phyloP scores from a whole-genome alignment of 2,888 invertebrate genomes.

The Drosophila diplacantha region DNA sequence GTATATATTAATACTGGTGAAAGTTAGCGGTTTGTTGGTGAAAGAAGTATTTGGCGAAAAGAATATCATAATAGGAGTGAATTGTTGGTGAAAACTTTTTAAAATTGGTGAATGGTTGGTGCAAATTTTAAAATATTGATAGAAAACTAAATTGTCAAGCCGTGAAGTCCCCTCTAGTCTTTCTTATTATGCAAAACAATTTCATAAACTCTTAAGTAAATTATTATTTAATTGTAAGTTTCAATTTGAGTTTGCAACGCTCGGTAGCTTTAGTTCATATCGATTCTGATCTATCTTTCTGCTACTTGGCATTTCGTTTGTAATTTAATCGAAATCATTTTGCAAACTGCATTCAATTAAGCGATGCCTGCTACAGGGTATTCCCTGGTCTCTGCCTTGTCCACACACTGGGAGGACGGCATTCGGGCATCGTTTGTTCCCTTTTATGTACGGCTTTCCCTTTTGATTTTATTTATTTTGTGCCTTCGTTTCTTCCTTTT shows the following conservation, averaged over 20 bases:
- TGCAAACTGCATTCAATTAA: not conserved
- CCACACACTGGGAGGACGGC: not conserved
- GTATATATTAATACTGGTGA: too few relatives aligned
- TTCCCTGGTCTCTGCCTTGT: not conserved
- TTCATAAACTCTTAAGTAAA: constrained; percentile 16
- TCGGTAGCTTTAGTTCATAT: constrained; percentile 18
- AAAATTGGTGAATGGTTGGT: too few relatives aligned
- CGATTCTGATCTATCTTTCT: constrained; percentile 7
- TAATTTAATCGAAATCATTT: not conserved
- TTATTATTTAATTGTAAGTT: constrained; percentile 40
- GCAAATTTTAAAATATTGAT: too few relatives aligned
- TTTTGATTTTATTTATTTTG: constrained; percentile 36
- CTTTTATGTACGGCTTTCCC: constrained; percentile 29
- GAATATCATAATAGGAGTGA: too few relatives aligned
- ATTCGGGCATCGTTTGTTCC: constrained; percentile 1
- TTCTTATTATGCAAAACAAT: constrained; percentile 41
- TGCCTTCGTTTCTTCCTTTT: constrained; percentile 9
- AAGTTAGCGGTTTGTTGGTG: too few relatives aligned
- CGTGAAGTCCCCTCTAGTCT: constrained; percentile 46
- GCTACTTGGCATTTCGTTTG: constrained; percentile 26
- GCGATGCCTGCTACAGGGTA: constrained; percentile 7
- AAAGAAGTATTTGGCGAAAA: too few relatives aligned
- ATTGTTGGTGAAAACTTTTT: too few relatives aligned
- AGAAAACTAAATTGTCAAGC: constrained; percentile 12
- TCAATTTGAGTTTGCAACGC: constrained; percentile 14